phyloP scores from a whole-genome alignment of 1,140 invertebrate genomes.

The Stegodyphus dumicola region DNA sequence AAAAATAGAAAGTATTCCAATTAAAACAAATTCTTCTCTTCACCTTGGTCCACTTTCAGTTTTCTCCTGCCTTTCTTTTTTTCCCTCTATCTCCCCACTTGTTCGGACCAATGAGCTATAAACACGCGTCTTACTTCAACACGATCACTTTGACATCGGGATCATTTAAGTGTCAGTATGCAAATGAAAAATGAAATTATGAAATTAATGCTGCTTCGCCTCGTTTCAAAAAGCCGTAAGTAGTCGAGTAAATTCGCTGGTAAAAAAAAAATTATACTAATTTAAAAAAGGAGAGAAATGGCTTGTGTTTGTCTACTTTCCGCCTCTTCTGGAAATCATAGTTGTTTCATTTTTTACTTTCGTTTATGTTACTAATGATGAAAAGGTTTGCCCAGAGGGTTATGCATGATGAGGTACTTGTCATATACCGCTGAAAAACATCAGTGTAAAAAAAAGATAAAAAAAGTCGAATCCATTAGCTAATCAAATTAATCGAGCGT shows the following conservation, averaged over 20 bases:
- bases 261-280: too few species aligned
- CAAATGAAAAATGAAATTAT: conserved; percentile 20
- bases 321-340: too few species aligned
- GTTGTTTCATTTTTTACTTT: too few species aligned
- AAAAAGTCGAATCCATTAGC: too few species aligned
- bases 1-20: not conserved
- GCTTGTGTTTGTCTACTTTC: too few species aligned
- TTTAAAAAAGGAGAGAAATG: too few species aligned
- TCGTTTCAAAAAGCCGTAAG: not conserved
- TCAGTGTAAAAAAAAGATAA: too few species aligned
- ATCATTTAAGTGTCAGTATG: conserved; percentile 14
- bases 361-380: too few species aligned
- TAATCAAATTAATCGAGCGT: too few species aligned
- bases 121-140: not conserved
- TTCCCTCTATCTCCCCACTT: not conserved
- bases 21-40: conserved; percentile 1
- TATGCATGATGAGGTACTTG: too few species aligned
- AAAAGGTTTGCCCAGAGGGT: too few species aligned
- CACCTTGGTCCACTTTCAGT: conserved; percentile 28
- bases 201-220: not conserved
- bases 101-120: not conserved
- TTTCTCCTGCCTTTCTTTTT: not conserved
- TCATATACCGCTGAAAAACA: too few species aligned
- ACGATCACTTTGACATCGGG: not conserved
- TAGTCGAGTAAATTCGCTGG: not conserved